A percentile compares a stretch with the other conserved stretches of the same genome.
phyloP scores from a whole-genome alignment of 2,888 invertebrate species.

The Protula sp. region DNA sequence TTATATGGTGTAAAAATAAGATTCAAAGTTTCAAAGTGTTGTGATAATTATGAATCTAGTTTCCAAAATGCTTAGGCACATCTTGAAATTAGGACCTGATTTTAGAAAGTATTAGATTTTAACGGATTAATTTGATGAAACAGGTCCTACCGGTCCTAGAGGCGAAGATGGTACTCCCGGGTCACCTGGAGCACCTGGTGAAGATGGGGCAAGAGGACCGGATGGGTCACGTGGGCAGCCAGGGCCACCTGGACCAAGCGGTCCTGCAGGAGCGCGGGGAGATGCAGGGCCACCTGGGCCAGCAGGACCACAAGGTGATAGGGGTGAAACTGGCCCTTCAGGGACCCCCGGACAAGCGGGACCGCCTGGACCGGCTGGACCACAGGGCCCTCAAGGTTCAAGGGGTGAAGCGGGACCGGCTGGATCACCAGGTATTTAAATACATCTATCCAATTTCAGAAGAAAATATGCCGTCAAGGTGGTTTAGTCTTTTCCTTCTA shows the following conservation, averaged over 20 bases:
- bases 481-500: too few species aligned
- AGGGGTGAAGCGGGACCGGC: conserved; percentile 1
- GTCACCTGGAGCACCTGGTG: conserved; percentile 8
- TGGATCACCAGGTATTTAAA: conserved; percentile 4
- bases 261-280: conserved; percentile 3
- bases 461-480: too few species aligned
- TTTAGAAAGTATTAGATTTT: too few species aligned
- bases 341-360: conserved; percentile 5
- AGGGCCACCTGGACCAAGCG: conserved; percentile 5
- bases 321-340: conserved; percentile 1
- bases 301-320: not conserved
- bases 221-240: conserved; percentile 3
- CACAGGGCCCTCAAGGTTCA: conserved; percentile 5
- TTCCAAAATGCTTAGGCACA: too few species aligned
- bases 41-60: too few species aligned
- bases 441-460: too few species aligned
- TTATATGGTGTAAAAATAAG: too few species aligned
- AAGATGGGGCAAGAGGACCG: conserved; percentile 7
- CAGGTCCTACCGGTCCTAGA: conserved; percentile 11
- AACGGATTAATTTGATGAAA: too few species aligned
- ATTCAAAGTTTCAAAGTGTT: too few species aligned
- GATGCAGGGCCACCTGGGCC: not conserved
- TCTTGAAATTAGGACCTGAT: too few species aligned
- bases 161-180: conserved; percentile 20
- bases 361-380: conserved; percentile 7